phyloP scores from a whole-genome alignment of 2,113 vertebrate genomes.

The Silurus asotus region DNA sequence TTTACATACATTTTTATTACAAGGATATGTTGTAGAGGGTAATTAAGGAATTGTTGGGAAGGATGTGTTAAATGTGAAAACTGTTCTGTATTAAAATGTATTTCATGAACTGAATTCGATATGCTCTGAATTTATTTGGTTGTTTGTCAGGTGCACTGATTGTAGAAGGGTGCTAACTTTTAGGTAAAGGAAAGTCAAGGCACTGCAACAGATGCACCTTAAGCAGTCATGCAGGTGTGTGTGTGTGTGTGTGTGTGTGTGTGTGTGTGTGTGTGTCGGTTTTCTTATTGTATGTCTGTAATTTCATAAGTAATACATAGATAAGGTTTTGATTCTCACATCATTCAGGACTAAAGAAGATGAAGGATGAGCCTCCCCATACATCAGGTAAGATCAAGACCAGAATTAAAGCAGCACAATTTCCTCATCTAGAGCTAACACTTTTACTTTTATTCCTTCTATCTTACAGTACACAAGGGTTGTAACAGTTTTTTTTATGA shows the following conservation, averaged over 20 bases:
- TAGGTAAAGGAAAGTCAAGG: not conserved
- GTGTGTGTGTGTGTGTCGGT: not conserved
- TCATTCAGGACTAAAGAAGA: conserved; percentile 61
- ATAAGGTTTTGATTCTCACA: conserved; percentile 18
- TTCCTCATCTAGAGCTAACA: not conserved
- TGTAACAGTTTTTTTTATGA: not conserved
- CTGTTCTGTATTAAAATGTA: conserved; percentile 23
- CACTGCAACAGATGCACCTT: not conserved
- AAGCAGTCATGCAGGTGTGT: conserved; percentile 21
- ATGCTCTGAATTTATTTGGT: not conserved
- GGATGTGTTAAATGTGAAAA: conserved; percentile 9
- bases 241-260: not conserved
- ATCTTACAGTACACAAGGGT: not conserved
- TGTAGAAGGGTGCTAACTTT: not conserved
- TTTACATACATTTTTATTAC: conserved; percentile 7
- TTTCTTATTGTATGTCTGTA: not conserved
- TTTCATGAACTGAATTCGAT: not conserved
- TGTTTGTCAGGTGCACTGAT: not conserved
- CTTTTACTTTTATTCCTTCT: not conserved
- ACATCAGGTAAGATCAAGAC: conserved; percentile 57
- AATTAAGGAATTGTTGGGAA: not conserved
- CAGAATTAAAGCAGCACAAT: not conserved
- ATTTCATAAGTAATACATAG: not conserved
- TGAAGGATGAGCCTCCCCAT: conserved; percentile 36
- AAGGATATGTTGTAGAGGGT: not conserved